Conservation (phyloP, 2,888 invertebrate species). For the Phymatocera aterrima region DNA sequence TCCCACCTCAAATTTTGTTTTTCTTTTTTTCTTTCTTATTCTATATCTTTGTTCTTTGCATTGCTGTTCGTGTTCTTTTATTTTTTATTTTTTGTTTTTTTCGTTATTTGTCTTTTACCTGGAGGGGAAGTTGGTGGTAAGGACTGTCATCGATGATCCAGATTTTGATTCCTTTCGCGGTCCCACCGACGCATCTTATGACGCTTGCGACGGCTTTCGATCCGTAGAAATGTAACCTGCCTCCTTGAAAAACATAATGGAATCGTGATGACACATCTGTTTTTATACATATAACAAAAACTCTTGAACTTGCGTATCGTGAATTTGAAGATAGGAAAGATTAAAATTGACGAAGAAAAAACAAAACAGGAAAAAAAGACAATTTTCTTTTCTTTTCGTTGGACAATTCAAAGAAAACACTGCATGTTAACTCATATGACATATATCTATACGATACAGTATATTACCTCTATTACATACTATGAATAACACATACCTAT, state of each 20-base stretch:
- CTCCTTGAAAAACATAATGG: constrained; percentile 56
- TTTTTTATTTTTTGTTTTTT: constrained; percentile 19
- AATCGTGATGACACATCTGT: constrained; percentile 38
- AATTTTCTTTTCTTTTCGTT: neutral
- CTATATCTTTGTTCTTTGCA: neutral
- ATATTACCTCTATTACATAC: no score
- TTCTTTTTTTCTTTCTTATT: constrained; percentile 1
- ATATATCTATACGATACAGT: no score
- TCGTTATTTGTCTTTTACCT: no score
- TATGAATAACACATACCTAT: no score
- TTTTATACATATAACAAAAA: no score
- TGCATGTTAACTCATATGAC: no score
- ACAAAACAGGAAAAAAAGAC: no score
- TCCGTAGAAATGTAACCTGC: constrained; percentile 55
- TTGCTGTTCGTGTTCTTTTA: neutral
- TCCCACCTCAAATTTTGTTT: constrained; percentile 10
- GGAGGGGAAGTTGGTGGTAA: constrained; percentile 44
- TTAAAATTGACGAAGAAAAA: no score
- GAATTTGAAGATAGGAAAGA: neutral
- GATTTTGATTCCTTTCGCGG: constrained; percentile 42
- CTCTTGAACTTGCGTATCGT: constrained; percentile 12
- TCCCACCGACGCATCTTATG: constrained; percentile 43
- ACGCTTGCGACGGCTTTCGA: constrained; percentile 40
- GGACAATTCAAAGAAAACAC: no score
- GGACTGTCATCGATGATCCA: constrained; percentile 45